phyloP scores from a whole-genome alignment of 1,140 invertebrate genomes.

The Reticulitermes speratus region DNA sequence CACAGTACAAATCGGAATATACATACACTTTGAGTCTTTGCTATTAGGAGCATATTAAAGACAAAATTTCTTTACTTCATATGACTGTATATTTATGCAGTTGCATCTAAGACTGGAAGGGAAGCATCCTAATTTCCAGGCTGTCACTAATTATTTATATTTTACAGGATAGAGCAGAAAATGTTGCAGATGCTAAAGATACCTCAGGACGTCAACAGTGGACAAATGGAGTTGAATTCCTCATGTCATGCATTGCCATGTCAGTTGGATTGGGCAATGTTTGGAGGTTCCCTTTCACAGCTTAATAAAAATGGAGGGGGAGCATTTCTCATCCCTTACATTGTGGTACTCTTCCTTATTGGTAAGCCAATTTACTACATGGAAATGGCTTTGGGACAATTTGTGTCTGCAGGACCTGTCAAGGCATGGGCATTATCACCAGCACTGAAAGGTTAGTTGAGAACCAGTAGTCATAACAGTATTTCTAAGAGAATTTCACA shows the following conservation, averaged over 20 bases:
- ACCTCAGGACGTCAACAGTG: conserved; percentile 39
- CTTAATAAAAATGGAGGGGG: conserved; percentile 51
- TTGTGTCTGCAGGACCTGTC: conserved; percentile 33
- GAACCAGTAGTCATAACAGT: neutral
- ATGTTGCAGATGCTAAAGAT: neutral
- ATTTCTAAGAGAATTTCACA: no score
- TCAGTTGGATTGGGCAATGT: conserved; percentile 56
- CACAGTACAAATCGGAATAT: no score
- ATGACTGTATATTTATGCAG: no score
- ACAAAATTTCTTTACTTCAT: no score
- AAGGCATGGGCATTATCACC: conserved; percentile 34
- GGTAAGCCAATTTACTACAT: conserved; percentile 56
- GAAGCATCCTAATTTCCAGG: no score
- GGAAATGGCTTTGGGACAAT: conserved; percentile 43
- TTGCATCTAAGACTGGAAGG: no score
- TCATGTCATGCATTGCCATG: conserved; percentile 53
- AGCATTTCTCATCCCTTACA: conserved; percentile 58
- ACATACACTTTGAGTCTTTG: no score
- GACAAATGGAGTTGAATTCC: conserved; percentile 43
- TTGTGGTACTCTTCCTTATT: conserved; percentile 57
- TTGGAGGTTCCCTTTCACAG: conserved; percentile 54
- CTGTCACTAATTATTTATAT: no score
- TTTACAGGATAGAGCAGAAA: no score
- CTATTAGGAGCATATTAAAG: no score
- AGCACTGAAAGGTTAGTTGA: conserved; percentile 29